These are phyloP conservation scores for Actenoides lindsayi DNA, from an alignment of 2,113 vertebrate species.

Conservation along the genomic window DNA sequence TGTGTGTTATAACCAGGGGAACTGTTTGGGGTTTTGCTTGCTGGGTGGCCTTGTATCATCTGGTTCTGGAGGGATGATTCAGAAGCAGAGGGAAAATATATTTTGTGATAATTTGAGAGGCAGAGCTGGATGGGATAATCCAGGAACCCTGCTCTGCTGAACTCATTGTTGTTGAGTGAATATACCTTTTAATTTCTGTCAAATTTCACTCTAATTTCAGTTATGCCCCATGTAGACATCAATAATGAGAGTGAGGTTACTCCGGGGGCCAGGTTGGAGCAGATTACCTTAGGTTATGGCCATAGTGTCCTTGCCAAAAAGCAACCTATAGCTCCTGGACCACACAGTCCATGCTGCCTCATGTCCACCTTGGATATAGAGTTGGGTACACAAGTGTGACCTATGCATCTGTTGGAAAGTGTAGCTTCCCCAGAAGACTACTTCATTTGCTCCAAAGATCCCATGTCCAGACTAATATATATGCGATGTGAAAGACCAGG, in stretches of 20 bases:
- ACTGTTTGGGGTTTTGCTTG: not conserved
- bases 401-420: not conserved
- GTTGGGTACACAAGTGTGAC: not conserved
- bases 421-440: not conserved
- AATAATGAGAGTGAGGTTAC: not conserved
- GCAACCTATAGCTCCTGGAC: not conserved
- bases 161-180: not conserved
- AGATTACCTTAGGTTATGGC: not conserved
- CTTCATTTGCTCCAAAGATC: not conserved
- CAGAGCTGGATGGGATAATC: not conserved
- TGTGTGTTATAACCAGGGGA: not conserved
- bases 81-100: not conserved
- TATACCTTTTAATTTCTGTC: not conserved
- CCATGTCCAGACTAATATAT: not conserved
- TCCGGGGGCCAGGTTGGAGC: not conserved
- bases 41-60: slow-evolving; percentile 1
- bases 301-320: not conserved
- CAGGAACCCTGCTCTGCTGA: not conserved
- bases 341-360: not conserved
- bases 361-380: not conserved
- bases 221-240: not conserved
- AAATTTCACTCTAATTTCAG: not conserved
- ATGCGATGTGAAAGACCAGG: not conserved
- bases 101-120: not conserved
- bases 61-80: not conserved